Evolutionary conservation across 2,888 invertebrate genomes (phyloP).

Genomic region (Rhagonycha fulva): DNA sequence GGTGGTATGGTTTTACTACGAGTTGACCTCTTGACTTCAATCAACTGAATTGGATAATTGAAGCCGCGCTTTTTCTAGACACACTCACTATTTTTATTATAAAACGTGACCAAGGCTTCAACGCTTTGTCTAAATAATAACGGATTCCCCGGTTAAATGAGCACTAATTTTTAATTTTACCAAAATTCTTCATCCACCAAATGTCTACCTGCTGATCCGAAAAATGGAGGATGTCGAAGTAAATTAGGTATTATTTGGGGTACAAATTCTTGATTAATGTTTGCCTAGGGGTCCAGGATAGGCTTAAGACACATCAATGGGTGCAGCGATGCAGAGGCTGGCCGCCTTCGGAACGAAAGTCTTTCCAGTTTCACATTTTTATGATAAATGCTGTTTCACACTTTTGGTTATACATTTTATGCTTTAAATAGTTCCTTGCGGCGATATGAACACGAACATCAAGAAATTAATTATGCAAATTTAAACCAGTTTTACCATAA

Average conservation of each 20-base stretch:
- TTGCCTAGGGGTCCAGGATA: too few relatives aligned
- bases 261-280: too few relatives aligned
- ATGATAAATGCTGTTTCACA: neutral
- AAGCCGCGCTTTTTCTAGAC: conserved; percentile 25
- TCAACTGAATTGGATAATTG: conserved; percentile 46
- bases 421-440: neutral
- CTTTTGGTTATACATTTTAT: neutral
- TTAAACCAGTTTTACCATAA: neutral
- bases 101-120: conserved; percentile 6
- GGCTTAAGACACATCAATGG: too few relatives aligned
- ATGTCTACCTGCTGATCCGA: too few relatives aligned
- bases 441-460: neutral
- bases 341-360: neutral
- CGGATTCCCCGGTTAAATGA: neutral
- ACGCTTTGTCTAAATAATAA: neutral
- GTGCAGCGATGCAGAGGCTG: too few relatives aligned
- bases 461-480: neutral
- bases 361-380: neutral
- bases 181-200: too few relatives aligned
- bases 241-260: too few relatives aligned
- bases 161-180: too few relatives aligned
- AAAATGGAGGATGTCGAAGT: too few relatives aligned
- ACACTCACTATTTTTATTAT: neutral
- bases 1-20: conserved; percentile 31
- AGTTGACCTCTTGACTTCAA: conserved; percentile 38